phyloP scores from a whole-genome alignment of 2,888 invertebrate species.

The Nephrocerus scutellatus region DNA sequence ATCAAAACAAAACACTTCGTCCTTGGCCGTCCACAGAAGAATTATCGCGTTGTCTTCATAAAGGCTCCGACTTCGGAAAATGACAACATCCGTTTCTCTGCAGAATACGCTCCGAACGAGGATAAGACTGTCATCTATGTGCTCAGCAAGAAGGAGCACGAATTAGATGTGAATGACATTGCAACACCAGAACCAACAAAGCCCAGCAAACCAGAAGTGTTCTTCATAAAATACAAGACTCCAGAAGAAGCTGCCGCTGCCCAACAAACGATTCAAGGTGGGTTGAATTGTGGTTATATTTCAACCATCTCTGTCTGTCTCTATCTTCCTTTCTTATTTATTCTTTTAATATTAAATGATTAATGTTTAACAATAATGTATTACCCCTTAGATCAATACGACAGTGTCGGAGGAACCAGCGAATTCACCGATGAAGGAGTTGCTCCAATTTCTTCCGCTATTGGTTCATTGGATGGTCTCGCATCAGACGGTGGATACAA shows the following conservation, averaged over 20 bases:
- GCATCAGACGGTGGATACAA: constrained; percentile 40
- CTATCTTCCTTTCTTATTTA: background rate
- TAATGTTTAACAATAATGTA: no score
- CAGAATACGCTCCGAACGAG: constrained; percentile 42
- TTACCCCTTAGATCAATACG: constrained; percentile 33
- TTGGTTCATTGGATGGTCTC: constrained; percentile 38
- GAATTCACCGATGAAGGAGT: constrained; percentile 37
- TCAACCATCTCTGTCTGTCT: background rate
- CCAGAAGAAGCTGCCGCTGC: constrained; percentile 42
- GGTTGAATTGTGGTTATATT: no score
- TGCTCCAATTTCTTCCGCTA: constrained; percentile 38
- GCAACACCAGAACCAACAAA: constrained; percentile 33
- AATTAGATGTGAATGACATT: constrained; percentile 35
- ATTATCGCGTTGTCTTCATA: constrained; percentile 46
- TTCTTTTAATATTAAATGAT: no score
- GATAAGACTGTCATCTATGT: constrained; percentile 47
- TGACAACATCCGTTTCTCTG: constrained; percentile 29
- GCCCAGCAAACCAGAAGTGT: constrained; percentile 42
- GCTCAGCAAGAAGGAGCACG: constrained; percentile 39
- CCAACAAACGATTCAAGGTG: constrained; percentile 42
- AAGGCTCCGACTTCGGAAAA: constrained; percentile 36
- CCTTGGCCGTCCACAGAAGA: constrained; percentile 39
- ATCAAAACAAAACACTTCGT: constrained; percentile 33
- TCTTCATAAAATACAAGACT: constrained; percentile 45
- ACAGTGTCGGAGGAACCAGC: constrained; percentile 38